Evolutionary conservation across 2,113 vertebrate species (phyloP), one percentile per base, ranked within the genome.

Genomic region (Alouatta palliata): DNA sequence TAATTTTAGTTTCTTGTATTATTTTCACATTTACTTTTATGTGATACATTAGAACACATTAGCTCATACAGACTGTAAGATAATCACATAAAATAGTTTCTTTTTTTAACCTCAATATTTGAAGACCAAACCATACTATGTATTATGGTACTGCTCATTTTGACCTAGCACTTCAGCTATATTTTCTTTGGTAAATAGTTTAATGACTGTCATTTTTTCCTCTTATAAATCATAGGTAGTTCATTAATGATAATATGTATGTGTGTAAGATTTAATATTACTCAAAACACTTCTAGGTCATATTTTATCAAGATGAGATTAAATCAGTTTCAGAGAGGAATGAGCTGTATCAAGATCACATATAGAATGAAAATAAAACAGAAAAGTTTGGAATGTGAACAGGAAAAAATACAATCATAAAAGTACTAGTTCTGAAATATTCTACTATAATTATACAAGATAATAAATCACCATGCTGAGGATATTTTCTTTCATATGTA

Each of bases 401-500:
- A 96, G 58, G 87, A 96, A 97, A 94, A 96, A 97, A 96, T 96
- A 98, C 98, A 99, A 97, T 94, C 90, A 94, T 97, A 97, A 98
- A 97, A 95, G 76, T 92, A 97, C 93, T 97, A 97, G 92, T 80
- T 98, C 97, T 98, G 97, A 97, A 94, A 97, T 95, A 91, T 84
- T 98, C 98, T 98, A 97, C 97, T 94, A 92, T 96, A 98, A 97
- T 97, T 89, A 92, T 96, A 98, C 94, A 96, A 94, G 98, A 98
- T 98, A 98, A 98, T 95, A 97, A 98, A 98, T 98, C 99, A 98
- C 98, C 98, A 98, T 98, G 98, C 97, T 99, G 98, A 99, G 98
- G 99, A 95, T 94, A 98, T 97, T 98, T 98, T 98, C 98, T 98
- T 98, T 97, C 98, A 98, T 98, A 98, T 98, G 98, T 98, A 98